Evolutionary conservation across 1,140 invertebrate genomes (phyloP).

Genomic region (Drosophila sturtevanti): DNA sequence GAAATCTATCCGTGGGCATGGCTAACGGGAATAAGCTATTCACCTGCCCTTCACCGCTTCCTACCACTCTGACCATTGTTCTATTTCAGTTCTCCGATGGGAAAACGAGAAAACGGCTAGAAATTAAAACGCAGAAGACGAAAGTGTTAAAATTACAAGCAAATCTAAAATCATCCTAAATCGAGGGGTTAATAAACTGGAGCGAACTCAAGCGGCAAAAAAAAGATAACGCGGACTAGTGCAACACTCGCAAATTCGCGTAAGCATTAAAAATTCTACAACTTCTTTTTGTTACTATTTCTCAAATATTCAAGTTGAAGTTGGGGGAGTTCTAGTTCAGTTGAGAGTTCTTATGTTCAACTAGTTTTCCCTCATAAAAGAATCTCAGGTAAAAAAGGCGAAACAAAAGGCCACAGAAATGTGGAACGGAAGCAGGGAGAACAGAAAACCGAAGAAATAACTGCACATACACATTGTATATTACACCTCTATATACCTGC

Average conservation of each 20-base stretch:
- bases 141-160: slow-evolving; percentile 41
- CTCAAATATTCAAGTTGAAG: slow-evolving; percentile 10
- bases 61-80: slow-evolving; percentile 15
- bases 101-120: neutral
- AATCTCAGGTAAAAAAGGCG: slow-evolving; percentile 38
- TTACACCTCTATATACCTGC: neutral
- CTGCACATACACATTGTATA: slow-evolving; percentile 40
- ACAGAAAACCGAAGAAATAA: slow-evolving; percentile 65
- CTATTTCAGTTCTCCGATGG: slow-evolving; percentile 15
- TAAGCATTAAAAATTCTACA: slow-evolving; percentile 11
- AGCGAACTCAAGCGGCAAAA: slow-evolving; percentile 59
- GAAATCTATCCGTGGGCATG: slow-evolving; percentile 62
- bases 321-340: slow-evolving; percentile 7
- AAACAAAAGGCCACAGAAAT: slow-evolving; percentile 63
- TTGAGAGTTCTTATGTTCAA: neutral
- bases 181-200: slow-evolving; percentile 65
- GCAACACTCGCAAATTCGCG: neutral
- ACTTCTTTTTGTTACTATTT: slow-evolving; percentile 27
- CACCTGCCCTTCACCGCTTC: neutral
- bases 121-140: slow-evolving; percentile 53
- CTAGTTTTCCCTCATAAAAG: slow-evolving; percentile 27
- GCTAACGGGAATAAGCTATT: slow-evolving; percentile 37
- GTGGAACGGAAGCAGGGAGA: slow-evolving; percentile 73
- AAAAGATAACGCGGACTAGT: slow-evolving; percentile 15
- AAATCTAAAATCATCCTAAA: slow-evolving; percentile 13